Percentiles rank a stretch among this genome's conserved stretches.
These are phyloP conservation scores for Oryctes rhinoceros DNA, from an alignment of 1,140 invertebrate species.

Conservation along the genomic window DNA sequence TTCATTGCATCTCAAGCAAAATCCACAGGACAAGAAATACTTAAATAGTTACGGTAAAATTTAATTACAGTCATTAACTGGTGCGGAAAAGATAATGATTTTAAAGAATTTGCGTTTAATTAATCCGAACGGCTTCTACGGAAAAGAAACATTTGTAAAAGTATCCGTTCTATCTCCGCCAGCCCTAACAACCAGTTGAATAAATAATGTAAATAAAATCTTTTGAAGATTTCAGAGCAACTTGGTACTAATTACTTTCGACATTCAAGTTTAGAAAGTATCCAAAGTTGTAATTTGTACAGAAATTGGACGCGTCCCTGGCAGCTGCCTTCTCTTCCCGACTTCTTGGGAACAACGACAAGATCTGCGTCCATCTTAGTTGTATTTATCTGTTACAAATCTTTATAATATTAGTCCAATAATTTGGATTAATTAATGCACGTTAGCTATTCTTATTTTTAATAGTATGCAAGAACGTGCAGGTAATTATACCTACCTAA, in stretches of 20 bases:
- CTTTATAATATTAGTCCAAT: not conserved
- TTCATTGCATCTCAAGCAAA: no score
- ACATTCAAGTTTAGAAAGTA: not conserved
- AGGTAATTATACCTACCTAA: not conserved
- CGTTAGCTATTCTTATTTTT: not conserved
- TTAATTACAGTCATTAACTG: not conserved
- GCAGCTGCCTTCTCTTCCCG: not conserved
- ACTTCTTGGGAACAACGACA: not conserved
- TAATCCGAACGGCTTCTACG: not conserved
- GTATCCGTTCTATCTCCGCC: not conserved
- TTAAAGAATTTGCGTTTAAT: not conserved
- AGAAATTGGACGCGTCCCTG: not conserved
- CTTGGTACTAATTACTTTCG: not conserved
- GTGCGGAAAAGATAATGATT: not conserved
- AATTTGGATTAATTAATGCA: not conserved
- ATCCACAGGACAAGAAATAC: no score
- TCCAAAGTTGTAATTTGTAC: slow-evolving; percentile 8
- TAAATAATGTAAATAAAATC: slow-evolving; percentile 16
- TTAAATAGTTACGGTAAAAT: no score
- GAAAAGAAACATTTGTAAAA: not conserved
- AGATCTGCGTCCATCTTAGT: not conserved
- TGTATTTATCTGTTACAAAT: not conserved
- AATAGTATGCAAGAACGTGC: not conserved
- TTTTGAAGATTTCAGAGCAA: not conserved
- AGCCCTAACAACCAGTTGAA: not conserved